Evolutionary conservation across 2,113 vertebrate genomes (phyloP), one percentile per base, ranked within the genome.

Genomic region (Melozone crissalis): DNA sequence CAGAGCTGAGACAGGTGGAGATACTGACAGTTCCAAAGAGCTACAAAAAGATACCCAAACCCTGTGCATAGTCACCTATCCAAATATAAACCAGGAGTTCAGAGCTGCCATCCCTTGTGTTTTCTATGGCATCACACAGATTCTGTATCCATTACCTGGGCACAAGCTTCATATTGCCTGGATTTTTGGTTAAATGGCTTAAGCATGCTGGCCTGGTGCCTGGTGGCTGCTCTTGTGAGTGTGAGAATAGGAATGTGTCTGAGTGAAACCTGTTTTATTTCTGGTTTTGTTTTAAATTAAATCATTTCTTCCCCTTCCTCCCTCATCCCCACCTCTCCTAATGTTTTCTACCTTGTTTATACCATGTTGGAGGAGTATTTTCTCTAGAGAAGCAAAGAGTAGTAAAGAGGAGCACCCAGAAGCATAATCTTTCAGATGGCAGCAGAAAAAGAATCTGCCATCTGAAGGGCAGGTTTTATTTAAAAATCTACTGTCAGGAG

Each of bases 271-370:
- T 72, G 28, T 3, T 79, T 65, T 61, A 21, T 85, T 93, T 91
- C 71, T 59, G 16, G 11, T 93, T 87, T 61, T 44, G 33, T 57
- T 95, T 91, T 73, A 69, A 85, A 87, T 37, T 11, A 72, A 89
- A 61, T 73, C 11, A 44, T 47, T 82, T 69, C 27, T 75, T 44
- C 8, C 17, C 23, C 19, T 83, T 46, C 3, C 7, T 3, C 7
- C 7, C 11, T 26, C 21, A 9, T 6, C 2, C 8, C 15, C 22
- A 62, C 10, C 4, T 47, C 63, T 63, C 18, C 11, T 1, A 2
- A 62, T 46, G 23, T 69, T 83, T 93, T 83, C n/a, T 76, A 9
- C 28, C 26, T 30, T 75, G 43, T 63, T 52, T 66, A 44, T 54
- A 68, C 13, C 35, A 11, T 59, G 26, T 54, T 23, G 10, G 58